A percentile compares a stretch with the other conserved stretches of the same genome.
phyloP scores from a whole-genome alignment of 2,113 vertebrate genomes.

The Lipophrys pholis region DNA sequence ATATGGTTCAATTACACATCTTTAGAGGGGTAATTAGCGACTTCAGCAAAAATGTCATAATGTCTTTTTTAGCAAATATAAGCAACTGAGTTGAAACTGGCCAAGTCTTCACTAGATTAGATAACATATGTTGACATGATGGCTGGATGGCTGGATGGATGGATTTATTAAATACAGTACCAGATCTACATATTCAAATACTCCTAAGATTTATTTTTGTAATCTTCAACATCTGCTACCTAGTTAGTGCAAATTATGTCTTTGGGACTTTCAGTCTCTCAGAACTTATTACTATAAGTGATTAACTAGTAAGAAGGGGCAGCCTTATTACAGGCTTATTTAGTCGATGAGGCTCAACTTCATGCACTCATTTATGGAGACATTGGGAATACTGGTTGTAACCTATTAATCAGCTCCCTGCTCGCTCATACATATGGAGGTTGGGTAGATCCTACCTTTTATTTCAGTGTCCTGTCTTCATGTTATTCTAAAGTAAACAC shows the following conservation, averaged over 20 bases:
- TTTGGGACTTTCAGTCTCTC: slow-evolving; percentile 20
- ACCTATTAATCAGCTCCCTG: slow-evolving; percentile 44
- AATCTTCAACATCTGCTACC: slow-evolving; percentile 5
- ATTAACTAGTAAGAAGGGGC: slow-evolving; percentile 44
- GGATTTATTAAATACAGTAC: neutral
- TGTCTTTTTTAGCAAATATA: neutral
- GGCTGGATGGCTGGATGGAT: too few species aligned
- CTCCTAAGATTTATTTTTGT: neutral
- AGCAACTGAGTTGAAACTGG: neutral
- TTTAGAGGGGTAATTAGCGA: neutral
- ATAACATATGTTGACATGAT: too few species aligned
- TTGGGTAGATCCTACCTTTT: slow-evolving; percentile 37
- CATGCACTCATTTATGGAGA: slow-evolving; percentile 27
- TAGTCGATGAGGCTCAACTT: slow-evolving; percentile 46
- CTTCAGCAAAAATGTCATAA: neutral
- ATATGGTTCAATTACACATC: neutral
- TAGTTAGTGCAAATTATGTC: slow-evolving; percentile 17
- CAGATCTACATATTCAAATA: neutral
- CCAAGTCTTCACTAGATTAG: too few species aligned
- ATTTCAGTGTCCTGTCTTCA: slow-evolving; percentile 23
- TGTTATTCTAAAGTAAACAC: slow-evolving; percentile 52
- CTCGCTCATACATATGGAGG: slow-evolving; percentile 31
- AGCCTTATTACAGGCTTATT: slow-evolving; percentile 36
- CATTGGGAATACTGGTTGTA: slow-evolving; percentile 58
- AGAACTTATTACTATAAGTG: slow-evolving; percentile 25